A percentile compares a stretch with the other conserved stretches of the same genome.
These are phyloP conservation scores for Etheostoma perlongum DNA, from an alignment of 2,797 vertebrate species.

Conservation along the genomic window DNA sequence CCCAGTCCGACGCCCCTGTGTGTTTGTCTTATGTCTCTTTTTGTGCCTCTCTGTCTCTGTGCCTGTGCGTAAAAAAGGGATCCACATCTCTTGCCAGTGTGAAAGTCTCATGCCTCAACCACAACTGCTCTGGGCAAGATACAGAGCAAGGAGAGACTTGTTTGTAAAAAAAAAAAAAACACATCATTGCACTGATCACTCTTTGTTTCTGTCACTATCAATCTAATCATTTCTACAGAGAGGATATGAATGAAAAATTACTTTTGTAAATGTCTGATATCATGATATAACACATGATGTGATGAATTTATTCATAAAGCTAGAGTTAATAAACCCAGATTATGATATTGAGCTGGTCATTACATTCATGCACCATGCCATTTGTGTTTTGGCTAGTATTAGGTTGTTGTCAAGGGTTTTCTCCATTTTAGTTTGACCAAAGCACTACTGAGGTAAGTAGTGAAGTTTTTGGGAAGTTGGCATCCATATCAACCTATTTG, in stretches of 20 bases:
- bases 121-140: conserved; percentile 50
- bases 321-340: background rate
- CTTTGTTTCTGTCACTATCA: background rate
- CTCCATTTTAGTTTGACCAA: background rate
- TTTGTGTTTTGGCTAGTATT: background rate
- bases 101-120: conserved; percentile 74
- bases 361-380: background rate
- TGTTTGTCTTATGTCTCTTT: background rate
- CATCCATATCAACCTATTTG: background rate
- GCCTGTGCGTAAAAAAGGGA: conserved; percentile 42
- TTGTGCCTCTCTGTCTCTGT: conserved; percentile 19
- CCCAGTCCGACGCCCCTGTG: background rate
- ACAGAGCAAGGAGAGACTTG: conserved; percentile 25
- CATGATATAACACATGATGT: background rate
- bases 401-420: background rate
- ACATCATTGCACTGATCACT: background rate
- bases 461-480: background rate
- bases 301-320: background rate
- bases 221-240: background rate
- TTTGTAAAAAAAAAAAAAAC: conserved; percentile 8
- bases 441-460: background rate
- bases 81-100: conserved; percentile 43
- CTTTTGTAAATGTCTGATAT: background rate
- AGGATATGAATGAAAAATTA: background rate
- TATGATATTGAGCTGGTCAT: background rate